Evolutionary conservation across 2,888 invertebrate genomes (phyloP), one percentile per base, ranked within the genome.

Genomic region (Patella depressa): DNA sequence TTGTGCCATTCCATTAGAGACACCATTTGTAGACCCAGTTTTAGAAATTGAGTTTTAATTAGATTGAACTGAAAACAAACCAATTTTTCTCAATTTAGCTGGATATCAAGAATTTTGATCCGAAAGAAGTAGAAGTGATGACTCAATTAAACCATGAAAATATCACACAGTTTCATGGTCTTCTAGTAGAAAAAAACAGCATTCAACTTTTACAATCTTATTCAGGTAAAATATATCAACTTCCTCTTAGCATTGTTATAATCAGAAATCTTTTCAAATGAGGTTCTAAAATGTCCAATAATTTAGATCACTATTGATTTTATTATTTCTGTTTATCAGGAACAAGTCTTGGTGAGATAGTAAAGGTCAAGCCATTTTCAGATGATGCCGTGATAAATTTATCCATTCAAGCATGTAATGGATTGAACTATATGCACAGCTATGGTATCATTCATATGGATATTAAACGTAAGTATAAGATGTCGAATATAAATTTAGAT

Each of bases 81-180:
- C 45, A 45, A 45, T 7, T 45, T 7, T 45, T 45, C 7, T 45
- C 5, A 45, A 1, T 45, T 45, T 9, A 45, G 57, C n/a, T 57
- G 17, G n/a, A 57, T 57, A 17, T 57, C 57, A 57, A 65, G 14
- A 65, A 65, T 7, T 15, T 65, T 65, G 65, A 19, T 65, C 4
- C 53, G 12, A 72, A 45, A 53, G 76, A 76, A 54, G 76, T 76
- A n/a, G 69, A 76, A 24, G 76, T 76, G 2, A 17, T 76, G 53
- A 72, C 72, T 53, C 57, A 73, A 54, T 73, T 76, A 73, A 53
- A 57, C 34, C 76, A 76, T 53, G 54, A 54, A 1, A 57, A 69
- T n/a, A 76, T 76, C 53, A 76, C 76, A 9, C 19, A 24, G 34
- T 72, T 73, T 69, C 65, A 53, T 2, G 76, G 76, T 53, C 72